Evolutionary conservation across 2,113 vertebrate species (phyloP), one percentile per base, ranked within the genome.

Genomic region (Oenanthe melanoleuca): DNA sequence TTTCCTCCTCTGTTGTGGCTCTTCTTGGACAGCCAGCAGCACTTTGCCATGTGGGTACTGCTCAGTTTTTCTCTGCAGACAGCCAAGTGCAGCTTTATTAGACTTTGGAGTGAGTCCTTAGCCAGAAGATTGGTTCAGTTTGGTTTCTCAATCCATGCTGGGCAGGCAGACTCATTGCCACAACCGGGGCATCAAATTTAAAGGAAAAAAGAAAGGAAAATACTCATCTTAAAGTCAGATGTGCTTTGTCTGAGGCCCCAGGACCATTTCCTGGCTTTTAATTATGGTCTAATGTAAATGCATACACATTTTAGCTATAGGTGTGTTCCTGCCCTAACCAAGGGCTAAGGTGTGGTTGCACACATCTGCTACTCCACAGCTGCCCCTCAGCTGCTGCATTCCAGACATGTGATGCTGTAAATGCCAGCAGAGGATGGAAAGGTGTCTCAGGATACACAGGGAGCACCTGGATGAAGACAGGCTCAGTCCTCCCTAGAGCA

Each of bases 91-190:
- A 69, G 42, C 16, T 74, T 52, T 71, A 18, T n/a, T 22, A 56
- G 40, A 42, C 16, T 42, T 65, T 52, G 31, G 64, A 87, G n/a
- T 5, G 10, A 78, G 29, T 44, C 47, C 22, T 61, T 44, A 15
- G 8, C 19, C 28, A 86, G 26, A 38, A 74, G 31, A 34, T 37
- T 53, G 56, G 8, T 33, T 49, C n/a, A 29, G 8, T 37, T 21
- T 34, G 18, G 29, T 57, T 88, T 80, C 37, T 86, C 24, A 61
- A 2, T 29, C 14, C 25, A 12, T 0, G 0, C 17, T 2, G 3
- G 79, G n/a, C 53, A 75, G 25, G n/a, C 26, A 74, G 24, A 47
- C 15, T 74, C n/a, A 61, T 23, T 61, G 21, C 19, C 16, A 53
- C 57, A 8, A 34, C 15, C 42, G 4, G 34, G 14, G 29, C 16